A percentile compares a stretch with the other conserved stretches of the same genome.
Conservation (phyloP, 37 sponge, comb jelly and placozoan species). For the Halichondria panicea region DNA sequence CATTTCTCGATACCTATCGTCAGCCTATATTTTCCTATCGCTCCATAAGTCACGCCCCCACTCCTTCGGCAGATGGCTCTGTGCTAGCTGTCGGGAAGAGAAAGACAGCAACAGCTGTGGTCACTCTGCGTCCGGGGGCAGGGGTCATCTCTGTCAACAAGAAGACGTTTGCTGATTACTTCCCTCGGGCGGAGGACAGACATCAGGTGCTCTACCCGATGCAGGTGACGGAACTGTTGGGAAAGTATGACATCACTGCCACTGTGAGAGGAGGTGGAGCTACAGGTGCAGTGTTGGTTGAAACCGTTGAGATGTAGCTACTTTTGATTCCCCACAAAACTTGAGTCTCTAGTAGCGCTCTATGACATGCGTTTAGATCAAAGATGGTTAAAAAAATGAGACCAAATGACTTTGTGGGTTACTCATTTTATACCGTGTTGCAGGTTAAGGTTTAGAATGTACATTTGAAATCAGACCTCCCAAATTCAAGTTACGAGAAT, state of each 20-base stretch:
- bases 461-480: no score
- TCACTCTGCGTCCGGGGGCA: slow-evolving; percentile 42
- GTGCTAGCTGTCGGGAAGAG: slow-evolving; percentile 37
- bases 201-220: slow-evolving; percentile 81
- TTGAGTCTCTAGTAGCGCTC: no score
- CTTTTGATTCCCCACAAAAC: no score
- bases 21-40: slow-evolving; percentile 2
- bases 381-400: no score
- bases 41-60: neutral
- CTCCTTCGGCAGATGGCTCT: neutral
- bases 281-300: no score
- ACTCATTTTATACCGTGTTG: no score
- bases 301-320: no score
- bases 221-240: slow-evolving; percentile 26
- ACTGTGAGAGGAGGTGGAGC: slow-evolving; percentile 69
- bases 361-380: no score
- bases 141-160: slow-evolving; percentile 59
- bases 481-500: no score
- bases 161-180: slow-evolving; percentile 45
- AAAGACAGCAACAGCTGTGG: slow-evolving; percentile 59
- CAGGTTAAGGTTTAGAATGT: no score
- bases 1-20: slow-evolving; percentile 46
- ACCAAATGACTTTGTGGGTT: no score
- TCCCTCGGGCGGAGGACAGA: slow-evolving; percentile 53
- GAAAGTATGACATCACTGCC: slow-evolving; percentile 38